Evolutionary conservation across 2,113 vertebrate genomes (phyloP), one percentile per base, ranked within the genome.

Genomic region (Phrynosoma platyrhinos): DNA sequence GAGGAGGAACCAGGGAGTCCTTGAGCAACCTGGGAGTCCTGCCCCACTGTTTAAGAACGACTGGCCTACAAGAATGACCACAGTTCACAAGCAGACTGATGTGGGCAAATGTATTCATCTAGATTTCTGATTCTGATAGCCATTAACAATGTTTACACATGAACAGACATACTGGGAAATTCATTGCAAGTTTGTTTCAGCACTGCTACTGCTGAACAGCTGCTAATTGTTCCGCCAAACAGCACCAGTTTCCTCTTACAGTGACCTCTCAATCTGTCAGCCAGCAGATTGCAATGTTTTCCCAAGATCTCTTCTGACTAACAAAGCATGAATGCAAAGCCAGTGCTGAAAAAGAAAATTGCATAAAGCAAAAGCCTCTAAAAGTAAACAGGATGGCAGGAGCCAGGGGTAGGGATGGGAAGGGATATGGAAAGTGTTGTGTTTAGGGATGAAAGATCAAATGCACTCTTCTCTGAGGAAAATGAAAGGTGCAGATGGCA

Each of bases 381-480:
- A n/a, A 47, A 23, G 16, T 64, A 47, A 66, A n/a, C 36, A 64
- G n/a, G 55, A 78, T 64, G 40, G 58, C 71, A 27, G 16, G 18
- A 23, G 52, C 4, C 12, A 13, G 0, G 36, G 36, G 40, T 42
- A 74, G 74, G 40, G 79, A 62, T 84, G 87, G 82, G 14, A 87
- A 8, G 3, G 4, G 21, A 4, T 78, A 53, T 69, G 69, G 74
- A 82, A 83, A 55, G 2, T 68, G 36, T 62, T 84, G 84, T 88
- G 64, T 62, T 78, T 87, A 75, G 89, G 64, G 91, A 82, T 71
- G 7, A 8, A 64, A 87, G 87, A 93, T 85, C 83, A 91, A 93
- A 86, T 6, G 21, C 40, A 84, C 32, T 32, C 62, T 69, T 88
- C 32, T 47, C 74, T 79, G 36, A 92, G 64, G 1, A 89, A 77